Evolutionary conservation across 2,113 vertebrate species (phyloP), one percentile per base, ranked within the genome.

Genomic region (Eclectus roratus): DNA sequence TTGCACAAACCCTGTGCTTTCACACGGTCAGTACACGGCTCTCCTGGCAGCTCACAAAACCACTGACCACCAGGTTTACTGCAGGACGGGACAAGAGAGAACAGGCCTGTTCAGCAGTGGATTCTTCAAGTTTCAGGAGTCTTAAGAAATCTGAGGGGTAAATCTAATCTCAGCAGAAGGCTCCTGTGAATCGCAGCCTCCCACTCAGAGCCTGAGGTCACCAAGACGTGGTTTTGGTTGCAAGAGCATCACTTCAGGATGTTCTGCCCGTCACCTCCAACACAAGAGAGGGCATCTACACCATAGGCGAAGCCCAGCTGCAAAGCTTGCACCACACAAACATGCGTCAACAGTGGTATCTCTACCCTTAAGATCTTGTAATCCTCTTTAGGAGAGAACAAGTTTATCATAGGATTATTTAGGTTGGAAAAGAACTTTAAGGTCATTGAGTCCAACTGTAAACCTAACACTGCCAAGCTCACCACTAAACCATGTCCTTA

Each of bases 31-130:
- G 90, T 82, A 90, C 52, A 71, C 64, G 64, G 68, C 76, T 83
- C 35, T 88, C 58, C 60, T 37, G 89, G 85, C 82, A 93, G 64
- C 71, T 88, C 90, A 64, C 69, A 85, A 90, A 93, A 88, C 64
- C 88, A 78, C 90, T 94, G 92, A 66, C 91, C 90, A 64, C 10
- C 50, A 50, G 41, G 27, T 56, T 76, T 37, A 71, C 66, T 49
- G 79, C 71, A 80, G 69, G 60, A 74, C 41, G 0, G 2, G 68
- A 64, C 93, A 88, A 53, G 94, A 63, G 27, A 85, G 55, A n/a
- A 91, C 82, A 74, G 50, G 85, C 43, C 52, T 80, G 47, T 4
- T 55, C 14, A 9, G 4, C 46, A 25, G 55, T 4, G 29, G 47
- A 39, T 71, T 39, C 50, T 49, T 77, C 49, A 47, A 72, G 63